A percentile compares a stretch with the other conserved stretches of the same genome.
These are phyloP conservation scores for Pseudomyrmex concolor DNA, from an alignment of 1,140 invertebrate genomes.

Conservation along the genomic window DNA sequence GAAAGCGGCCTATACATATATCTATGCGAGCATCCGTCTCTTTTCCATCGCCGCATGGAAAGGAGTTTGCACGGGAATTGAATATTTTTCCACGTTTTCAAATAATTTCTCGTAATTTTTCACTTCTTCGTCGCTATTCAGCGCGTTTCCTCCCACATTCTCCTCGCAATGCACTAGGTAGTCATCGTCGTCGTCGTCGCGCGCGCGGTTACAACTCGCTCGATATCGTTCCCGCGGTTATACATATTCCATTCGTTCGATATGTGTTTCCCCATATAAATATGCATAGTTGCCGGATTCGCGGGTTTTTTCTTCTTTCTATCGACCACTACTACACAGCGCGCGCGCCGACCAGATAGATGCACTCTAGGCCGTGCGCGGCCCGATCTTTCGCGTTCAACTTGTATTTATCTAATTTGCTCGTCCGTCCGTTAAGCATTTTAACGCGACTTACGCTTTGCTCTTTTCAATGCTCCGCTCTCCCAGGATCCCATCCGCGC, in stretches of 20 bases:
- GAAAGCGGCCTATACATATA: background rate
- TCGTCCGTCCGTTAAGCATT: constrained; percentile 29
- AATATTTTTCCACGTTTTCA: constrained; percentile 11
- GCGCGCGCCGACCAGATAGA: too few relatives aligned
- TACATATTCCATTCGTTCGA: constrained; percentile 3
- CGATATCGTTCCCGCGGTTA: constrained; percentile 14
- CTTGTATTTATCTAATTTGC: constrained; percentile 50
- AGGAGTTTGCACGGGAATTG: background rate
- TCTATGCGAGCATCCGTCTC: background rate
- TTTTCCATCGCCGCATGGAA: background rate
- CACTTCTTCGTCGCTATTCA: background rate
- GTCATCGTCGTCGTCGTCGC: background rate
- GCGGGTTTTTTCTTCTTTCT: background rate
- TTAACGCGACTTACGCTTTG: constrained; percentile 12
- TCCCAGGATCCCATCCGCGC: constrained; percentile 30
- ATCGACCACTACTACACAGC: too few relatives aligned
- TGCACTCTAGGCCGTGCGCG: too few relatives aligned
- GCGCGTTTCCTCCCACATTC: background rate
- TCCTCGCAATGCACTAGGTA: too few relatives aligned
- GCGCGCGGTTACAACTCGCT: background rate
- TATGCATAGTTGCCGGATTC: constrained; percentile 28
- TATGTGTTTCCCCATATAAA: constrained; percentile 24
- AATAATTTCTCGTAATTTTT: constrained; percentile 41
- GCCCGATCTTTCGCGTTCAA: background rate
- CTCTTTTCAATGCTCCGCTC: constrained; percentile 38